phyloP scores from a whole-genome alignment of 2,113 vertebrate species.

The Saguinus midas region DNA sequence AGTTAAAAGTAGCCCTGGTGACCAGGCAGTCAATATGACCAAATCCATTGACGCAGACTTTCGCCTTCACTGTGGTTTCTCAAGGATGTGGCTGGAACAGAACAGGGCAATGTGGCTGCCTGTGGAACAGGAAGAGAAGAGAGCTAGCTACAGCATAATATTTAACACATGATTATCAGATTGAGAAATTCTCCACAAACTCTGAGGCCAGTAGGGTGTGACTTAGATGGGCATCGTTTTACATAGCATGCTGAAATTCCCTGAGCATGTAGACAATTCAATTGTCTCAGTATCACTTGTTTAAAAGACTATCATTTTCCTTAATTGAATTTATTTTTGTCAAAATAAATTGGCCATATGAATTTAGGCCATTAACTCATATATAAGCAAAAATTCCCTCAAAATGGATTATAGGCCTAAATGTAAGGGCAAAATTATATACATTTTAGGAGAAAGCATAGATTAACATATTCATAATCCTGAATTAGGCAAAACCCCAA shows the following conservation, averaged over 20 bases:
- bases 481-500: neutral
- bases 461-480: neutral
- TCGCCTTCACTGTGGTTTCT: too few relatives aligned
- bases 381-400: neutral
- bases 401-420: neutral
- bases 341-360: neutral
- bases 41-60: too few relatives aligned
- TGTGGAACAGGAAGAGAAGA: too few relatives aligned
- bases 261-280: neutral
- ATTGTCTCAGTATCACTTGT: too few relatives aligned
- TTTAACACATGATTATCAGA: neutral
- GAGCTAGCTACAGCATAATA: neutral
- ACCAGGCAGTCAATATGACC: too few relatives aligned
- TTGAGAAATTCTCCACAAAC: neutral
- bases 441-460: neutral
- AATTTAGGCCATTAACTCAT: neutral
- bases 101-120: too few relatives aligned
- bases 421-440: neutral
- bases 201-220: too few relatives aligned
- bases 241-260: neutral
- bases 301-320: neutral
- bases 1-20: too few relatives aligned
- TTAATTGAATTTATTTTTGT: neutral
- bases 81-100: too few relatives aligned
- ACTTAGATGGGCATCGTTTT: neutral